Evolutionary conservation across 2,888 invertebrate species (phyloP).

Genomic region (Nysson spinosus): DNA sequence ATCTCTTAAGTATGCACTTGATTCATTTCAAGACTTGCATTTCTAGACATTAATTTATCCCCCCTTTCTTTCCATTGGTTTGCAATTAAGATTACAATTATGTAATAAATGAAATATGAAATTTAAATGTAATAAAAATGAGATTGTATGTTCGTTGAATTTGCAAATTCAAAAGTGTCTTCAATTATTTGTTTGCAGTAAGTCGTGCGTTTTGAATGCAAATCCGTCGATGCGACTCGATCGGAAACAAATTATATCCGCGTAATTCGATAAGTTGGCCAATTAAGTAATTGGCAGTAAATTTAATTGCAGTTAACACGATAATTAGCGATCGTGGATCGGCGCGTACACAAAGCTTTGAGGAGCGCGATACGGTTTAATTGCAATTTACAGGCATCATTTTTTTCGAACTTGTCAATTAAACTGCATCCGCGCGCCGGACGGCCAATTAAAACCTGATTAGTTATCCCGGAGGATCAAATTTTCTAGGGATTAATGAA

Average conservation of each 20-base stretch:
- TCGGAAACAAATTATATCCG: no score
- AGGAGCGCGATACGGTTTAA: constrained; percentile 38
- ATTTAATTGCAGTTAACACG: not conserved
- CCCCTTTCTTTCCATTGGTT: no score
- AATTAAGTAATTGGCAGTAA: no score
- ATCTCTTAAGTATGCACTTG: not conserved
- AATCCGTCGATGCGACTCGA: not conserved
- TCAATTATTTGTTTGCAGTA: no score
- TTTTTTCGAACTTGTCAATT: constrained; percentile 60
- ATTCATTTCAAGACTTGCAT: constrained; percentile 5
- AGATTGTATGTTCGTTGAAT: no score
- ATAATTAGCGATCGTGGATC: constrained; percentile 38
- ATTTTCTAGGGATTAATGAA: constrained; percentile 4
- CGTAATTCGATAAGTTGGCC: no score
- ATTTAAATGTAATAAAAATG: no score
- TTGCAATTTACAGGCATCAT: constrained; percentile 51
- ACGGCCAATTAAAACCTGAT: constrained; percentile 40
- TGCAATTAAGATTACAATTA: no score
- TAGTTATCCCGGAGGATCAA: constrained; percentile 42
- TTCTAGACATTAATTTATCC: no score
- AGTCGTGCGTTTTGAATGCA: no score
- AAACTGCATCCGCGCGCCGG: constrained; percentile 45
- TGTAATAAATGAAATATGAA: no score
- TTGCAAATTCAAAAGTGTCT: no score
- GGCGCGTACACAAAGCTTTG: not conserved